Conservation (phyloP, 2,113 vertebrate species). For the Smithornis capensis region DNA sequence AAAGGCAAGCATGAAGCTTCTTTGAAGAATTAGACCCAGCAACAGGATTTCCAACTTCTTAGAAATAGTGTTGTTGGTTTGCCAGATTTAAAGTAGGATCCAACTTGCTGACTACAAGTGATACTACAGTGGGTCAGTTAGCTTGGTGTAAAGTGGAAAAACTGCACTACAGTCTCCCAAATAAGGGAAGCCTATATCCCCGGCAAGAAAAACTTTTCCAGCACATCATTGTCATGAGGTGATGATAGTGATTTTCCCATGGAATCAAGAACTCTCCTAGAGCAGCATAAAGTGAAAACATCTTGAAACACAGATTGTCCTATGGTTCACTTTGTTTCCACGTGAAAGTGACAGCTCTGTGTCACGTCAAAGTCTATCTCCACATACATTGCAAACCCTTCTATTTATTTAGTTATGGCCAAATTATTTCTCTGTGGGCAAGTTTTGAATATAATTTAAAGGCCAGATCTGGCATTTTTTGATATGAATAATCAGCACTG, state of each 20-base stretch:
- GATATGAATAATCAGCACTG: not conserved
- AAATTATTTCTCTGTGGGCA: not conserved
- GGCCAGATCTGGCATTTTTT: not conserved
- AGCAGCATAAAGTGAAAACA: not conserved
- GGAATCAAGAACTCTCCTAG: not conserved
- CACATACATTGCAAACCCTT: not conserved
- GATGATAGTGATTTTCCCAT: not conserved
- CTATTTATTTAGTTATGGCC: not conserved
- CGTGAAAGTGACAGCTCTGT: not conserved
- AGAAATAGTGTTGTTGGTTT: not conserved
- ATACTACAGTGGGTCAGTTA: not conserved
- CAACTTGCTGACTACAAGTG: not conserved
- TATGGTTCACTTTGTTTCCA: not conserved
- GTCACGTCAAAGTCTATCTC: not conserved
- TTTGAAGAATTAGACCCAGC: not conserved
- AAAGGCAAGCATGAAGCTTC: not conserved
- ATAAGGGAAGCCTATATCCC: not conserved
- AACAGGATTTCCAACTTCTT: not conserved
- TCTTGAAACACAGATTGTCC: not conserved
- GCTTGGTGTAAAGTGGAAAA: not conserved
- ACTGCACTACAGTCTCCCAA: not conserved
- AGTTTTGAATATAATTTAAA: not conserved
- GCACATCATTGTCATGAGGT: rapidly evolving
- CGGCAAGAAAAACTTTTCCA: not conserved
- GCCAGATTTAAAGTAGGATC: not conserved